Percentiles rank a stretch among this genome's conserved stretches.
Conservation (phyloP, 2,888 invertebrate species). For the Acrobasis repandana region DNA sequence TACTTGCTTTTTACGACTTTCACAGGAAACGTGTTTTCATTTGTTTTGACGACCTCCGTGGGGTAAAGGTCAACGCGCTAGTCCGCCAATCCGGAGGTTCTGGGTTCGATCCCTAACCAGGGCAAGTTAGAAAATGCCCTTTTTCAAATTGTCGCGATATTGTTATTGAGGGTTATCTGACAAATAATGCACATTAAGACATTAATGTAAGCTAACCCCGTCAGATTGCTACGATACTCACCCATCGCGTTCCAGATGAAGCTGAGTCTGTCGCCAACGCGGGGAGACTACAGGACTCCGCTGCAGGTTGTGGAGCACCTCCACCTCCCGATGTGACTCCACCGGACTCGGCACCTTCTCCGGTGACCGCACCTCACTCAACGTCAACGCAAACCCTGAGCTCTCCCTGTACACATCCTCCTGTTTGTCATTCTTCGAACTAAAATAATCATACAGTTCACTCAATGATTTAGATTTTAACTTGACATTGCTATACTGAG, state of each 20-base stretch:
- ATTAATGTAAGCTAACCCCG: no score
- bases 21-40: no score
- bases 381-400: slow-evolving; percentile 62
- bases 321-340: slow-evolving; percentile 84
- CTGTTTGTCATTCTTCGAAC: slow-evolving; percentile 58
- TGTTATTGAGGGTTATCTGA: no score
- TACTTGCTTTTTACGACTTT: no score
- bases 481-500: slow-evolving; percentile 60
- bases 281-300: slow-evolving; percentile 84
- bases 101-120: no score
- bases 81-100: no score
- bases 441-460: slow-evolving; percentile 76
- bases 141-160: no score
- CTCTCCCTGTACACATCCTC: slow-evolving; percentile 51
- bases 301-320: slow-evolving; percentile 86
- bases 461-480: slow-evolving; percentile 76
- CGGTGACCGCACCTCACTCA: slow-evolving; percentile 63
- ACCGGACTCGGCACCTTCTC: slow-evolving; percentile 76
- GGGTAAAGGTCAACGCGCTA: no score
- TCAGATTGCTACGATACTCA: slow-evolving; percentile 49
- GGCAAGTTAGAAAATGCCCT: no score
- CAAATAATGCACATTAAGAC: no score
- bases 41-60: no score
- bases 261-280: slow-evolving; percentile 65
- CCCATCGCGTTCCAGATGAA: slow-evolving; percentile 74